Percentiles rank a stretch among this genome's conserved stretches.
These are phyloP conservation scores for Conchocele bisecta DNA, from an alignment of 2,888 invertebrate species.

Conservation along the genomic window DNA sequence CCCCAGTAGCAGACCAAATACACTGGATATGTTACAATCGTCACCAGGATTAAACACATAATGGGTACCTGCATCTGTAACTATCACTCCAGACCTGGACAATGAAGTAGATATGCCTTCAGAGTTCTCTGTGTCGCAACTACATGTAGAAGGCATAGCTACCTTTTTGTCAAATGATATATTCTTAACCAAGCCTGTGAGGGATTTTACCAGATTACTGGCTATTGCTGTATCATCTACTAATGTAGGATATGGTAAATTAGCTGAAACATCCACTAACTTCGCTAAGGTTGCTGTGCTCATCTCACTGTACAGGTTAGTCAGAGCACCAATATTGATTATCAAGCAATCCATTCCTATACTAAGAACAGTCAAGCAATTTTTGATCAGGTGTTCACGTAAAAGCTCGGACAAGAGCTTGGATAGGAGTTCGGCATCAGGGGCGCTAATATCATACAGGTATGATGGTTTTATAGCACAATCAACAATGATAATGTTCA, in stretches of 20 bases:
- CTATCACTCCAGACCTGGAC: too few relatives aligned
- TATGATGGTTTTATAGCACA: too few relatives aligned
- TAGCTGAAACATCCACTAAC: constrained; percentile 27
- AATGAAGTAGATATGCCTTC: too few relatives aligned
- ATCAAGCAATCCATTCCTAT: constrained; percentile 59
- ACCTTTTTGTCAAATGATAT: background rate
- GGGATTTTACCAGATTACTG: background rate
- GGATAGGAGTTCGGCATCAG: too few relatives aligned
- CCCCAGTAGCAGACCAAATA: constrained; percentile 67
- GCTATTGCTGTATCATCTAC: too few relatives aligned
- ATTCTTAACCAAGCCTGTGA: background rate
- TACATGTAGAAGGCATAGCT: constrained; percentile 3
- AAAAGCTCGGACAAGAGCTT: too few relatives aligned
- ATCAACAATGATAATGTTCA: too few relatives aligned
- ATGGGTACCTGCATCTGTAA: too few relatives aligned
- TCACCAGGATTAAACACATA: too few relatives aligned
- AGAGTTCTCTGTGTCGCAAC: background rate
- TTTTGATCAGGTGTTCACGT: too few relatives aligned
- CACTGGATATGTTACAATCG: constrained; percentile 52
- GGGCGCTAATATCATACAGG: too few relatives aligned
- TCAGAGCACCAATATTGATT: constrained; percentile 39
- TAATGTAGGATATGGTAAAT: constrained; percentile 44
- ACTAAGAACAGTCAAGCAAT: constrained; percentile 42
- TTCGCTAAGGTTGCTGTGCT: background rate
- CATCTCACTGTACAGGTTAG: too few relatives aligned